Evolutionary conservation across 2,113 vertebrate genomes (phyloP).

Genomic region (Bubo scandiacus): DNA sequence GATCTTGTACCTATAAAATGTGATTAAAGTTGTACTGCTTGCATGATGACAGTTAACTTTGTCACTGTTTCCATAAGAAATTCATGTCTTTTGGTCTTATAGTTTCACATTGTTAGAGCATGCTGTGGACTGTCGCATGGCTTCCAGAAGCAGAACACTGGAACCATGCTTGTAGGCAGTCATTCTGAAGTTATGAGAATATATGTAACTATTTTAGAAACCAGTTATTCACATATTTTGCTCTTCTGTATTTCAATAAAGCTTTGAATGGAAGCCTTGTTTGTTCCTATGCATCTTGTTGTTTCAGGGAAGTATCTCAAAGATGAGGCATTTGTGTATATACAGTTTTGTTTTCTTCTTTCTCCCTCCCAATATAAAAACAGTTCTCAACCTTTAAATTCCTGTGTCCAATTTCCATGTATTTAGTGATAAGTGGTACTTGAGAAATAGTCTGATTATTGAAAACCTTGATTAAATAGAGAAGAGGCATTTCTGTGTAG

Average conservation of each 20-base stretch:
- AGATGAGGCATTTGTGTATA: neutral
- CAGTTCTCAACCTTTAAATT: neutral
- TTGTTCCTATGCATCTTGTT: neutral
- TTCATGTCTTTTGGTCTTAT: neutral
- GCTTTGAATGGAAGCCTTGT: neutral
- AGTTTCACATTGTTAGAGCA: neutral
- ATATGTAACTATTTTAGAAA: neutral
- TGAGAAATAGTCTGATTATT: neutral
- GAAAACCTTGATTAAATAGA: neutral
- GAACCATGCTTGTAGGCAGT: neutral
- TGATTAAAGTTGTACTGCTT: constrained; percentile 19
- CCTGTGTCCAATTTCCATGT: accelerated
- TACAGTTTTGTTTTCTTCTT: neutral
- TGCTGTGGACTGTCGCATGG: neutral
- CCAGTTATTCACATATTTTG: neutral
- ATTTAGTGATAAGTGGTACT: neutral
- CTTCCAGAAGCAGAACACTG: neutral
- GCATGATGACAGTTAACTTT: constrained; percentile 21
- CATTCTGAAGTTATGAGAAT: neutral
- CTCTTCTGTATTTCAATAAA: neutral
- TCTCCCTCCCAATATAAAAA: neutral
- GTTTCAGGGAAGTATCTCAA: neutral
- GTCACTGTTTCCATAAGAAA: constrained; percentile 38
- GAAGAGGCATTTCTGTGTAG: neutral
- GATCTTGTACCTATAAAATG: constrained; percentile 9